These are phyloP conservation scores for Callipepla californica DNA, from an alignment of 2,113 vertebrate genomes.

Conservation along the genomic window DNA sequence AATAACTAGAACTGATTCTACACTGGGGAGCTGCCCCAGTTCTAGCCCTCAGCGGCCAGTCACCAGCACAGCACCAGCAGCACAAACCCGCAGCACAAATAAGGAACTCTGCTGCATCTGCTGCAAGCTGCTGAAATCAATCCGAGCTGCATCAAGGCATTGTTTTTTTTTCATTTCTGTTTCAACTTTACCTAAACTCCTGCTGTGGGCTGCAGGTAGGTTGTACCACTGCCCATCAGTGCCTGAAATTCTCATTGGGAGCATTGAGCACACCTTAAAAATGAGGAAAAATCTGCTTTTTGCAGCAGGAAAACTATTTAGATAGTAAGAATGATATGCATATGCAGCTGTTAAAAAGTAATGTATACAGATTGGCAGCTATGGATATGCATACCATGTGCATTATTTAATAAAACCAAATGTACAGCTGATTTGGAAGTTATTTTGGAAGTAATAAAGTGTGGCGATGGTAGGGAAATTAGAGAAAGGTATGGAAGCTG, in stretches of 20 bases:
- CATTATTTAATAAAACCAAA: background rate
- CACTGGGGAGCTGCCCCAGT: constrained; percentile 63
- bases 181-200: background rate
- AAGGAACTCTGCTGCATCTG: background rate
- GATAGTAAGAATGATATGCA: background rate
- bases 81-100: background rate
- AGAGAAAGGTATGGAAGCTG: constrained; percentile 33
- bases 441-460: constrained; percentile 3
- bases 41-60: constrained; percentile 32
- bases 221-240: background rate
- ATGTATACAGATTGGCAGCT: background rate
- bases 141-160: fast-evolving
- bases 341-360: background rate
- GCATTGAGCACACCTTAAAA: background rate
- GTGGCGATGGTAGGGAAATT: background rate
- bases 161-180: background rate
- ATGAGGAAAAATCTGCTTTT: background rate
- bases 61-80: constrained; percentile 1
- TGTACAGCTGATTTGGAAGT: background rate
- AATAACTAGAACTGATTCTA: constrained; percentile 58
- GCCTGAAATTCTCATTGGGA: background rate
- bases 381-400: background rate
- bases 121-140: background rate
- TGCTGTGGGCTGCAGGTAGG: background rate
- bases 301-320: background rate